Percentiles rank a stretch among this genome's conserved stretches.
Evolutionary conservation across 2,113 vertebrate species (phyloP).

Genomic region (Equus quagga): DNA sequence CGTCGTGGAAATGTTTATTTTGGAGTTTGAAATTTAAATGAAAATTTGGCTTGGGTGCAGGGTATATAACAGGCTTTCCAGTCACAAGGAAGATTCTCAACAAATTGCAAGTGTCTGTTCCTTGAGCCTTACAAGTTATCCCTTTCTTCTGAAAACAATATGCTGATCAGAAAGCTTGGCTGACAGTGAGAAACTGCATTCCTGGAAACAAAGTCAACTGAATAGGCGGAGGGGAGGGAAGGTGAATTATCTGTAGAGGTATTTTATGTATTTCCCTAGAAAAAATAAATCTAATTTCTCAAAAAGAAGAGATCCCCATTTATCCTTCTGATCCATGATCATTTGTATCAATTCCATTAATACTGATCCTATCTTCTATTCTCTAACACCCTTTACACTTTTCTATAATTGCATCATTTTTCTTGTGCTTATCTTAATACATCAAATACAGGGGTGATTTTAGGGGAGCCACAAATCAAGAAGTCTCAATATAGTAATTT

Average conservation of each 20-base stretch:
- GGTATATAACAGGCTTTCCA: not conserved
- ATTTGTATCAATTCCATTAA: slow-evolving; percentile 18
- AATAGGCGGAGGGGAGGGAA: not conserved
- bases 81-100: slow-evolving; percentile 54
- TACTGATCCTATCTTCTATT: slow-evolving; percentile 49
- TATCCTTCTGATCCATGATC: slow-evolving; percentile 56
- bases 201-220: slow-evolving; percentile 71
- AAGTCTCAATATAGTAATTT: slow-evolving; percentile 54
- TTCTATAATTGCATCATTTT: slow-evolving; percentile 57
- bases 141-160: slow-evolving; percentile 76
- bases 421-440: slow-evolving; percentile 57
- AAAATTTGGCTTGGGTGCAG: not conserved
- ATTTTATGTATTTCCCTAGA: slow-evolving; percentile 69
- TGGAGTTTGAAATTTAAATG: slow-evolving; percentile 45
- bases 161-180: slow-evolving; percentile 73
- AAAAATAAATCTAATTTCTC: slow-evolving; percentile 61
- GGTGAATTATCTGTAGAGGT: slow-evolving; percentile 38
- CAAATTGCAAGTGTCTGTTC: slow-evolving; percentile 49
- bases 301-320: slow-evolving; percentile 49
- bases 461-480: slow-evolving; percentile 59
- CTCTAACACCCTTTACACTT: not conserved
- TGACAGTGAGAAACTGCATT: slow-evolving; percentile 75
- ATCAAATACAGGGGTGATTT: slow-evolving; percentile 45
- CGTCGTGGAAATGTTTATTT: not conserved
- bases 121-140: slow-evolving; percentile 74